These are phyloP conservation scores for Muraenolepis orangiensis DNA, from an alignment of 2,797 vertebrate genomes.

Conservation along the genomic window DNA sequence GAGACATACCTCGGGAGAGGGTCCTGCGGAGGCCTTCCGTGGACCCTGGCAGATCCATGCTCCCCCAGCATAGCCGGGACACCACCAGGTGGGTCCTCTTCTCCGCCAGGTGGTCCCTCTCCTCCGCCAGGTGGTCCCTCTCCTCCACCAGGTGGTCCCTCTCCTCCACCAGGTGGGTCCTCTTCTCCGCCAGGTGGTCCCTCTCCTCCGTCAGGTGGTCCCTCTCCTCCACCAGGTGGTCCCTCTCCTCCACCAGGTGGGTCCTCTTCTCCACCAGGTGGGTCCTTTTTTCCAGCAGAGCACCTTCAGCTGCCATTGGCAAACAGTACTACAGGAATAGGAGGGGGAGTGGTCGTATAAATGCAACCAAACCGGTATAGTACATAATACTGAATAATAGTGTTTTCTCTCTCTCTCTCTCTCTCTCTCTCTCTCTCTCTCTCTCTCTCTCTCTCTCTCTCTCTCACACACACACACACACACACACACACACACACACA, in stretches of 20 bases:
- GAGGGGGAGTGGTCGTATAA: neutral
- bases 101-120: slow-evolving; percentile 40
- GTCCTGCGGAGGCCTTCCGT: neutral
- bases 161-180: slow-evolving; percentile 40
- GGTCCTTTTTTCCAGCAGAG: slow-evolving; percentile 39
- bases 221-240: slow-evolving; percentile 33
- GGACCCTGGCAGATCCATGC: slow-evolving; percentile 13
- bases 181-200: slow-evolving; percentile 40
- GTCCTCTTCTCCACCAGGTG: slow-evolving; percentile 43
- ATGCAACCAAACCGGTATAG: neutral
- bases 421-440: no score
- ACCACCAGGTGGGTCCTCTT: slow-evolving; percentile 44
- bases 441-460: no score
- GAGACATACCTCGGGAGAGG: slow-evolving; percentile 10
- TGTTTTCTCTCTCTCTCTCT: no score
- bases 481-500: no score
- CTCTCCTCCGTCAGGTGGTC: no score
- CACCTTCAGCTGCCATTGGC: slow-evolving; percentile 32
- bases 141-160: slow-evolving; percentile 43
- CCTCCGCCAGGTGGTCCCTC: slow-evolving; percentile 42
- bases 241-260: slow-evolving; percentile 42
- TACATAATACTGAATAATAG: neutral
- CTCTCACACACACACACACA: no score
- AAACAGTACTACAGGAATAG: slow-evolving; percentile 2
- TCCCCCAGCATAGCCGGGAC: slow-evolving; percentile 42